Evolutionary conservation across 2,113 vertebrate genomes (phyloP).

Genomic region (Dolichotis patagonum): DNA sequence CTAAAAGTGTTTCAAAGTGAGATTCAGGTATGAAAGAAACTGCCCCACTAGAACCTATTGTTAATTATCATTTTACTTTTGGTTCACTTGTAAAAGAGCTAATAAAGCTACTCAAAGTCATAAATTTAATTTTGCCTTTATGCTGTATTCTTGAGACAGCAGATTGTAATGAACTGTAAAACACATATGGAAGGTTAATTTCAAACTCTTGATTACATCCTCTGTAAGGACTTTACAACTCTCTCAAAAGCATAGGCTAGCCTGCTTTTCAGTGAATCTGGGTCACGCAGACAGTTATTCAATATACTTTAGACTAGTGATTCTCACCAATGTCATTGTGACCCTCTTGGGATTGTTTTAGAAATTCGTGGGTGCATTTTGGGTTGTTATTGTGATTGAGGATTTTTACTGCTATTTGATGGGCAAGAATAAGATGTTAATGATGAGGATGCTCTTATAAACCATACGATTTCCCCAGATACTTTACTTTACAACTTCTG

Average conservation of each 20-base stretch:
- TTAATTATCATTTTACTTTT: constrained; percentile 61
- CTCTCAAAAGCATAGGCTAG: not conserved
- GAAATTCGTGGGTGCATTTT: not conserved
- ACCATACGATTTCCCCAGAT: not conserved
- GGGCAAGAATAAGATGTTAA: not conserved
- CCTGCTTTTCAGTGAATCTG: constrained; percentile 29
- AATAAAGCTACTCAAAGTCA: constrained; percentile 38
- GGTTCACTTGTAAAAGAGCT: constrained; percentile 48
- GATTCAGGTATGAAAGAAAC: constrained; percentile 47
- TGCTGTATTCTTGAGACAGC: not conserved
- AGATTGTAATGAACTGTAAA: constrained; percentile 51
- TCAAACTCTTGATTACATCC: constrained; percentile 22
- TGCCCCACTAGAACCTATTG: constrained; percentile 12
- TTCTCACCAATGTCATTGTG: not conserved
- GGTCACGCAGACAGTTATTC: not conserved
- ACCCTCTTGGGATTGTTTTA: not conserved
- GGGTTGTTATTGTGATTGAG: not conserved
- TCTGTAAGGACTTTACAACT: constrained; percentile 25
- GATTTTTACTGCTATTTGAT: not conserved
- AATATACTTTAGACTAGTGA: not conserved
- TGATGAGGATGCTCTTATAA: not conserved
- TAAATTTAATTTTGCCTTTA: constrained; percentile 63
- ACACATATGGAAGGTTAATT: constrained; percentile 28
- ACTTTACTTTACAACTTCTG: not conserved
- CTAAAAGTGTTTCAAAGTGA: constrained; percentile 59